Base-by-base conservation (phyloP, 2,113 vertebrate genomes). In the Excalfactoria chinensis region DNA sequence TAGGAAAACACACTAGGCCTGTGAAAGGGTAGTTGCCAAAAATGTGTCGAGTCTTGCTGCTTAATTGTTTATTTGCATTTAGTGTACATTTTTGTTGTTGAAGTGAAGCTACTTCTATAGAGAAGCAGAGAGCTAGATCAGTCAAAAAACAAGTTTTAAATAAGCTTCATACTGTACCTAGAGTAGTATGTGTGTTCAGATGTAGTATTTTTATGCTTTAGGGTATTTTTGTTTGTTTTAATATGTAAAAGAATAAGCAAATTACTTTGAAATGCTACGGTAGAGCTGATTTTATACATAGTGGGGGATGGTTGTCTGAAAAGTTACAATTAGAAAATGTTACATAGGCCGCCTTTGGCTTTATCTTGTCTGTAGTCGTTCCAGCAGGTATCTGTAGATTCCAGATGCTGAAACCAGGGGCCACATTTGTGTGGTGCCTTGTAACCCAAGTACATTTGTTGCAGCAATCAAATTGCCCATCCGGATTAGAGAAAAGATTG, bases 1-100 rank as follows among this genome's bases (percentile, higher is more conserved):
- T 97, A 95, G 78, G 95, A 86, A 95, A 91, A 95, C 84, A 96
- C 89, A 93, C 89, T 97, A 97, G 97, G 93, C 93, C 95, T 97
- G 84, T 97, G 92, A 97, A 97, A 95, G 73, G 83, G 44, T 89
- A 93, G 78, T 86, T 93, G 87, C 89, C 93, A 82, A 90, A 79
- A 82, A 77, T 21, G 23, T 74, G 26, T 90, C 68, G 46, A 77
- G 88, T 89, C 84, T 90, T 95, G 77, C 76, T 88, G 83, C 93
- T 95, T 96, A 84, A 26, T 64, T 81, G 77, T 89, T 87, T 92
- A 74, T 95, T 91, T 95, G 79, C 73, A 77, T 96, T 96, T 95
- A 95, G 76, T 26, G 35, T 79, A 93, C 48, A 62, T 84, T 92
- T 90, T 60, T 76, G 91, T 89, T 64, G 79, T 90, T 63, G 72